Conservation (phyloP, 2,888 invertebrate species). For the Ptycholaimellus sp. region DNA sequence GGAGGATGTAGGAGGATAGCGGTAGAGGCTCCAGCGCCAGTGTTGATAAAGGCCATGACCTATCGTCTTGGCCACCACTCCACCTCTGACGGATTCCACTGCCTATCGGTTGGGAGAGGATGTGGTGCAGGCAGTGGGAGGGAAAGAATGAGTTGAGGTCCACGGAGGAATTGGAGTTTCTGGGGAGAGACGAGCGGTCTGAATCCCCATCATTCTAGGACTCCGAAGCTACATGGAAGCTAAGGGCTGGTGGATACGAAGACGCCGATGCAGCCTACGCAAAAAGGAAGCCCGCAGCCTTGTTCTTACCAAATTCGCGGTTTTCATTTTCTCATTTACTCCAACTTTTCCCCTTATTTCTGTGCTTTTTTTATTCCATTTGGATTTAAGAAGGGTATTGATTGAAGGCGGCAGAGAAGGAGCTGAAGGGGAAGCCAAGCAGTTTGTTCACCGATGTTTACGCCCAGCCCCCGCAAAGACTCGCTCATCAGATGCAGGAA, state of each 20-base stretch:
- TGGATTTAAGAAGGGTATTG: too few species aligned
- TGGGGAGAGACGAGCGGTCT: slow-evolving; percentile 61
- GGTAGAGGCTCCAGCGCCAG: slow-evolving; percentile 38
- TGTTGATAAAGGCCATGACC: slow-evolving; percentile 85
- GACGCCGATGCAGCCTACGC: slow-evolving; percentile 46
- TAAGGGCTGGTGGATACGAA: slow-evolving; percentile 54
- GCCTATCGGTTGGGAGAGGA: slow-evolving; percentile 45
- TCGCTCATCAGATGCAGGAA: slow-evolving; percentile 61
- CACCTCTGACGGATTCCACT: slow-evolving; percentile 92
- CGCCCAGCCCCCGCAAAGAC: slow-evolving; percentile 48
- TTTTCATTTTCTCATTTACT: too few species aligned
- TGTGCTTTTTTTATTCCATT: too few species aligned
- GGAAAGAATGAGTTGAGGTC: slow-evolving; percentile 21
- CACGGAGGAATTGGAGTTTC: slow-evolving; percentile 46
- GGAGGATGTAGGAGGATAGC: slow-evolving; percentile 18
- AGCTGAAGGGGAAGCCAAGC: slow-evolving; percentile 51
- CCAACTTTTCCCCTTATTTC: too few species aligned
- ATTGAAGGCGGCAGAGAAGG: slow-evolving; percentile 58
- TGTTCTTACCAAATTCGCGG: slow-evolving; percentile 23
- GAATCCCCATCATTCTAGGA: slow-evolving; percentile 58
- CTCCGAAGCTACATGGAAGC: slow-evolving; percentile 53
- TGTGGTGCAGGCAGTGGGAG: background rate
- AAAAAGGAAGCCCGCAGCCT: slow-evolving; percentile 44
- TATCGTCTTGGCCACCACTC: slow-evolving; percentile 93
- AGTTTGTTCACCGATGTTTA: slow-evolving; percentile 77